Percentiles rank a stretch among this genome's conserved stretches.
Evolutionary conservation across 2,888 invertebrate genomes (phyloP).

Genomic region (Chrysotoxum bicinctum): DNA sequence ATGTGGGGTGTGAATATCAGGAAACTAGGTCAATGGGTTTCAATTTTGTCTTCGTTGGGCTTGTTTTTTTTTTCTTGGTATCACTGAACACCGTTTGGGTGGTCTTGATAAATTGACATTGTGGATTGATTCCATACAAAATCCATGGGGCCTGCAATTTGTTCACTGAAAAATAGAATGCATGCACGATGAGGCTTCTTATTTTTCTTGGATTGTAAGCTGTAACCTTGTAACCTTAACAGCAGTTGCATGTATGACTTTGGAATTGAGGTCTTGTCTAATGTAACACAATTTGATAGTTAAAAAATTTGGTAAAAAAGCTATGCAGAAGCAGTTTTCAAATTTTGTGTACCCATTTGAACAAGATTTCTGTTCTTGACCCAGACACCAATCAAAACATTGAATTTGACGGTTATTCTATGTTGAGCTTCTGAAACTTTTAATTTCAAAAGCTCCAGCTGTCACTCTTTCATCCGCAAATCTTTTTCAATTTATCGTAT

Average conservation of each 20-base stretch:
- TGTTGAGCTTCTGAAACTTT: not conserved
- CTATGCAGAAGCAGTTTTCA: no score
- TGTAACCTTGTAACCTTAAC: not conserved
- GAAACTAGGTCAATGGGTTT: slow-evolving; percentile 23
- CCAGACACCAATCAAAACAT: no score
- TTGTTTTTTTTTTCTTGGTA: not conserved
- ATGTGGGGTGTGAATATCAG: slow-evolving; percentile 1
- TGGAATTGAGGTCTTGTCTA: not conserved
- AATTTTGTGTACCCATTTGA: no score
- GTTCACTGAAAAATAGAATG: not conserved
- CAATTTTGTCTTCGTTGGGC: not conserved
- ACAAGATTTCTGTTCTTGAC: no score
- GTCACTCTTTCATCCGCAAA: not conserved
- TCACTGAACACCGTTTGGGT: not conserved
- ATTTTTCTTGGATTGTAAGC: not conserved
- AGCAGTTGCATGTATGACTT: not conserved
- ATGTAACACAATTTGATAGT: not conserved
- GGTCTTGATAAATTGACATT: slow-evolving; percentile 11
- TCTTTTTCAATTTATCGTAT: not conserved
- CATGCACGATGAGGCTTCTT: not conserved
- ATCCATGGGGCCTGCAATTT: not conserved
- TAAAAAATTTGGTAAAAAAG: no score
- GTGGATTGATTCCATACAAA: not conserved
- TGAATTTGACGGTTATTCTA: no score
- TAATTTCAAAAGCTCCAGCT: not conserved